Base-by-base conservation (phyloP, 2,888 invertebrate genomes). In the Diabrotica balteata region DNA sequence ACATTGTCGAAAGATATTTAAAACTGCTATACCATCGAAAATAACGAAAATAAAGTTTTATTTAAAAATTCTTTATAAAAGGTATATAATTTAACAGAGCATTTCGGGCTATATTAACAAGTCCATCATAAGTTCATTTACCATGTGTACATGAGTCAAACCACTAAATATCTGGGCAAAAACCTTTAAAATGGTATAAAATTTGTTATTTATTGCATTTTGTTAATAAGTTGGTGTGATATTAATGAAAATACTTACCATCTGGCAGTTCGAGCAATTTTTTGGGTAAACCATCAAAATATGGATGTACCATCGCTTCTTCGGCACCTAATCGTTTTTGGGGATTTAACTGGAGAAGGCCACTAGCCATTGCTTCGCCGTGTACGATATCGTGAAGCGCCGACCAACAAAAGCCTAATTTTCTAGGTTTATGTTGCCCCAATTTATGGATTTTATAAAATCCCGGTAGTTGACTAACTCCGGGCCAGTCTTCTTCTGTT, bases 231-330 rank as follows among this genome's bases (percentile, higher is more conserved):
- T 17, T 17, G 17, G 17, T 17, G 2, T 17, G 17, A 17, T 17
- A 17, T 17, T 17, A 17, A 17, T 2, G 17, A 32, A 32, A 32
- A 50, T 10, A 84, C 90, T 89, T 84, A 97, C 97, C 95, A 83
- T 96, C 96, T 77, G 96, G 95, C 86, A 98, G 88, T 82, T 96
- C 94, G 82, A 93, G 90, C 76, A 98, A 88, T 85, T 95, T 91
- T 82, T 90, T 90, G 81, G 98, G 97, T 84, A 98, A 90, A 76
- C 92, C 90, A 72, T 90, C 89, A 86, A 98, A 99, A 86, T 97
- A 99, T 68, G 90, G 87, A 87, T 98, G 97, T 72, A 88, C 87
- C 84, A 97, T 89, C 55, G 98, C 97, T 52, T 92, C 88, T 59
- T 91, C 90, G 63, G 98, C 97, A 63, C 95, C 91, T 83, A 96